These are phyloP conservation scores for Ciconia maguari DNA, from an alignment of 2,113 vertebrate genomes.

Conservation along the genomic window DNA sequence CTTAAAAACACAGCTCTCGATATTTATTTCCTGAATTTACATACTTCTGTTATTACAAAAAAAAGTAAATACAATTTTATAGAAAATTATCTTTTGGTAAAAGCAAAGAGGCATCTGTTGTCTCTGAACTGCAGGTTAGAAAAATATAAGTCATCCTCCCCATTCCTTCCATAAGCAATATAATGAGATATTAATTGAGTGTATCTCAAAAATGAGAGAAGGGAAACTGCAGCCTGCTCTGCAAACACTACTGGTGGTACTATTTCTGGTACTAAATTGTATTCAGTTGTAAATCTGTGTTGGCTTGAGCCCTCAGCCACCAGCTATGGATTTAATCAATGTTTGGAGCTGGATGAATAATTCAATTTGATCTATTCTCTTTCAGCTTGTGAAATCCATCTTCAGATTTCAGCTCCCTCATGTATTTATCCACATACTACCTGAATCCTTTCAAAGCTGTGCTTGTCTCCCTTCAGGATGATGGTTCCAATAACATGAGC, in stretches of 20 bases:
- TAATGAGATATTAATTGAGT: not conserved
- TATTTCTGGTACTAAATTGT: constrained; percentile 46
- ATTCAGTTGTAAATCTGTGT: constrained; percentile 43
- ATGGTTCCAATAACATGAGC: not conserved
- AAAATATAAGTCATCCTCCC: not conserved
- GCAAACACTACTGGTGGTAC: not conserved
- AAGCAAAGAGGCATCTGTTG: not conserved
- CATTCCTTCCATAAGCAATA: not conserved
- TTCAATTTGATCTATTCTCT: constrained; percentile 43
- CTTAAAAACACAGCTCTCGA: not conserved
- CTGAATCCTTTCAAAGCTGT: not conserved
- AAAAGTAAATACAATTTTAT: not conserved
- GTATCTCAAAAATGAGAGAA: constrained; percentile 11
- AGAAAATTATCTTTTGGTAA: not conserved
- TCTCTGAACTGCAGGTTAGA: not conserved
- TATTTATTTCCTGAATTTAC: not conserved
- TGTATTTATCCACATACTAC: constrained; percentile 1
- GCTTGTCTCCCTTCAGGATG: not conserved
- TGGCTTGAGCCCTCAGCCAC: constrained; percentile 35
- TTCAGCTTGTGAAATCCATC: constrained; percentile 33
- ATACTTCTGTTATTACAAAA: not conserved
- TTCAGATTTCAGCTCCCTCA: constrained; percentile 28
- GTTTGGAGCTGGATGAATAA: constrained; percentile 48
- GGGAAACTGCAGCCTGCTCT: not conserved
- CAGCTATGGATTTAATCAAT: constrained; percentile 51